Evolutionary conservation across 2,797 vertebrate species (phyloP).

Genomic region (Rhynchotus rufescens): DNA sequence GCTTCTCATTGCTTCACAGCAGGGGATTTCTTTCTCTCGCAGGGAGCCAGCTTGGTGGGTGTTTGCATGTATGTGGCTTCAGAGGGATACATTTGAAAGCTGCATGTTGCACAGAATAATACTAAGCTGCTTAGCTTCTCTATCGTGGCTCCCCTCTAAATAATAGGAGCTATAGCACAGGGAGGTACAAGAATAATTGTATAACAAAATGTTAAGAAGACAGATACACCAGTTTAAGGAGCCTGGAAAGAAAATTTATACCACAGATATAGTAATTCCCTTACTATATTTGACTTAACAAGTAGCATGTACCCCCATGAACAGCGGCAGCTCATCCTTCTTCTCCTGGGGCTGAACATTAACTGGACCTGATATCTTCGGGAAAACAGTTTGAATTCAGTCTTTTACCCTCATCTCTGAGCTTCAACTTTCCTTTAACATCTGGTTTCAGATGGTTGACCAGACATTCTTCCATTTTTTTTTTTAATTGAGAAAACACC

Average conservation of each 20-base stretch:
- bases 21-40: neutral
- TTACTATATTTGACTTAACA: neutral
- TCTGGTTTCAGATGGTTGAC: neutral
- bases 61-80: neutral
- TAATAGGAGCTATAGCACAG: neutral
- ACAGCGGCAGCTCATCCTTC: neutral
- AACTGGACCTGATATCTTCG: neutral
- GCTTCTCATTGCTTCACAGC: constrained; percentile 36
- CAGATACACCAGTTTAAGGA: neutral
- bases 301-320: neutral
- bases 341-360: neutral
- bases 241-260: neutral
- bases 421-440: neutral
- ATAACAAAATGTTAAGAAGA: neutral
- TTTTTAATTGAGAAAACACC: neutral
- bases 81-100: neutral
- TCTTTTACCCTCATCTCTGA: neutral
- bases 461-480: neutral
- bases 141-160: neutral
- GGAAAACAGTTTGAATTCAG: neutral
- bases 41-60: constrained; percentile 2
- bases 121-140: neutral
- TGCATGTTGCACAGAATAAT: neutral
- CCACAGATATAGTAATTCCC: neutral
- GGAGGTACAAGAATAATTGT: neutral